Evolutionary conservation across 2,888 invertebrate genomes (phyloP), one percentile per base, ranked within the genome.

Genomic region (Eulithis prunata): DNA sequence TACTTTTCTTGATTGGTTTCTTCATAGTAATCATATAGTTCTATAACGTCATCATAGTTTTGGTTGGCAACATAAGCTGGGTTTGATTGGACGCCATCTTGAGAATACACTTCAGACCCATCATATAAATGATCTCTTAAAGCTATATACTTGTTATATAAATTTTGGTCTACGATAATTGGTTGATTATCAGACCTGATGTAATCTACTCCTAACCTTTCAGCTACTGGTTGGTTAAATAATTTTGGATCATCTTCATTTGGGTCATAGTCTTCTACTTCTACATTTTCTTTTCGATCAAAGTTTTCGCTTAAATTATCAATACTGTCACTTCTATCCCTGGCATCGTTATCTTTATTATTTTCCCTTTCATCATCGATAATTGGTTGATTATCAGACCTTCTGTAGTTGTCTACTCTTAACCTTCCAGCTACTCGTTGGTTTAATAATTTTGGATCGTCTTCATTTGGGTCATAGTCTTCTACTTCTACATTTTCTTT

Each of bases 1-100:
- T 79, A 81, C 62, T 74, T 60, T 56, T 7, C 69, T 11, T 54
- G 57, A 52, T 79, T 79, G 21, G 77, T 67, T 66, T 85, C 85
- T 61, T 87, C 82, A 65, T 88, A 83, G 69, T 85, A 82, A 62
- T 87, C 82, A 68, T 85, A 82, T 38, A 80, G 81, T 59, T 83
- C 80, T 28, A 80, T 66, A 62, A 81, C 83, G 32, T 84, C 82
- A 43, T 75, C 76, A 68, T 81, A 77, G 38, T 78, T 74, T 4
- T 72, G 73, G 45, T 75, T 66, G 56, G 71, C 72, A 57, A 68
- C 72, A 66, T 78, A 79, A 46, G 73, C 72, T 43, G 77, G 73
- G 8, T 71, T 71, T 6, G 75, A 74, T 45, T 79, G 74, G 47
- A 58, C 56, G 8, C 66, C 71, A 32, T 81, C 73, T 75, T 86